Base-by-base conservation (phyloP, 2,888 invertebrate species). In the Venusia cambrica region DNA sequence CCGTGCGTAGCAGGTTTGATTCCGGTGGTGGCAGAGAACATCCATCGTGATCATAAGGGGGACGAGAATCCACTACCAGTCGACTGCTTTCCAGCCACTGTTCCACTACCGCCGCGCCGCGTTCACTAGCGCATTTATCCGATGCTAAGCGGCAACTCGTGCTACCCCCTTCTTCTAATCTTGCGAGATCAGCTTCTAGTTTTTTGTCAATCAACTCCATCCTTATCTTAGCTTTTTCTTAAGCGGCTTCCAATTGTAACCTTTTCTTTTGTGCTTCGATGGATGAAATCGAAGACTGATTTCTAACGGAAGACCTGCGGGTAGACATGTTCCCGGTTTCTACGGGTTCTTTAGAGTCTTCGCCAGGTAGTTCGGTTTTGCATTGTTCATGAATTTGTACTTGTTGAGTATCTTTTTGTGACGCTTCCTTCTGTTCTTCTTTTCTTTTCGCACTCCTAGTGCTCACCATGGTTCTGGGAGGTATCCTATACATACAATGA, bases 121-220 rank as follows among this genome's bases (percentile, higher is more conserved):
- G n/a, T n/a, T n/a, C 18, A 16, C 5, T 16, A 8, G 25, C n/a
- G n/a, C n/a, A 2, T 8, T 15, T 13, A n/a, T 29, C 22, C 7
- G 17, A 12, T 11, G 16, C 28, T 31, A 21, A 17, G 31, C 35
- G 34, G 34, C 31, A 38, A n/a, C 11, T 12, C n/a, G n/a, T n/a
- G n/a, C n/a, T n/a, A 5, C 4, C 4, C n/a, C 5, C 16, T 11
- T 44, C 37, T 4, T 39, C 31, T 4, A 45, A 16, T 7, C 26
- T 34, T 1, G 45, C 45, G 2, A 45, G 9, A 2, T 45, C 45
- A n/a, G 37, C 32, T 4, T 32, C 45, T 20, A 45, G 25, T 16
- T 31, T 18, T 25, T 40, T 40, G 5, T 45, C 40, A 3, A 17
- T n/a, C n/a, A n/a, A n/a, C n/a, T n/a, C n/a, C n/a, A n/a, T n/a